Evolutionary conservation across 2,113 vertebrate genomes (phyloP), one percentile per base, ranked within the genome.

Genomic region (Xenopus borealis): DNA sequence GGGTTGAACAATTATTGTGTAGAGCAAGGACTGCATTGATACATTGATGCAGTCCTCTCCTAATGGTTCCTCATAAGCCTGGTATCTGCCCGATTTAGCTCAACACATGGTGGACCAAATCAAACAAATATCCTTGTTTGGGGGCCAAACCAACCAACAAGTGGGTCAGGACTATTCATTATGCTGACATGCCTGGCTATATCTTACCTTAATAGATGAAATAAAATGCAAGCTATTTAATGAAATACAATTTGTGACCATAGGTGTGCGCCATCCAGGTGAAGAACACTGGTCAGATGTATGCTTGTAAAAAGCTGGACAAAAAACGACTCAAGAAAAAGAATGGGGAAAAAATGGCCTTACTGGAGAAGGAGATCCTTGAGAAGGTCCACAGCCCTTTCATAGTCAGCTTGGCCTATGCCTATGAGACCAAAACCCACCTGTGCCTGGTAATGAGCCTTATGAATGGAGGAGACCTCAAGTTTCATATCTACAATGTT

Each of bases 401-500:
- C 85, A 86, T 97, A 66, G 95, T 98, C 78, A 94, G 89, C 0
- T 84, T 95, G 84, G 91, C 88, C 13, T 99, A 96, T 0, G 94
- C 96, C 16, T 98, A 88, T 57, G 92, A 97, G 81, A 94, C 1
- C 89, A 98, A 95, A 89, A 88, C 81, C 66, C 93, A 96, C 61
- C 90, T 97, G 84, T 98, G 96, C 89, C 92, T 98, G 85, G 93
- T 95, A 81, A 97, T 96, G 94, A 96, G 90, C 81, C 89, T 98
- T 85, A 97, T 98, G 96, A 97, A 96, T 27, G 95, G 96, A 67
- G 96, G 95, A 7, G 96, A 98, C 83, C 93, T 98, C 80, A 96
- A 91, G 82, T 97, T 92, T 82, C 97, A 97, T 83, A 95, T 98
- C 86, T 98, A 97, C 85, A 89, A 92, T 16, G 87, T 95, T 0